A percentile compares a stretch with the other conserved stretches of the same genome.
Conservation (phyloP, 2,797 vertebrate species). For the Rachycentron canadum region DNA sequence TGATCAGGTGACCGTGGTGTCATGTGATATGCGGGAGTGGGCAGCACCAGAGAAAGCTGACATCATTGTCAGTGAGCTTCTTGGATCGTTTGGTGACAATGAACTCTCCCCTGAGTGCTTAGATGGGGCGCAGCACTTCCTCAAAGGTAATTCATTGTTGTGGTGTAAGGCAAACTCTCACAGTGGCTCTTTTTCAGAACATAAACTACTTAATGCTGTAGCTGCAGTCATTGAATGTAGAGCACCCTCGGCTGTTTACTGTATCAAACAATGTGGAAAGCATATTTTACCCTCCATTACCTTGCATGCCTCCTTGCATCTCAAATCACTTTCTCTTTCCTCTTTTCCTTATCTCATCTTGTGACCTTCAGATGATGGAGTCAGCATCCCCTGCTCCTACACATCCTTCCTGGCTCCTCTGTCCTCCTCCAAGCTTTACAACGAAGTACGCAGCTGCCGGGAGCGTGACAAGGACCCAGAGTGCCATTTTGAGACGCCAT, state of each 20-base stretch:
- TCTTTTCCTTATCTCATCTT: not conserved
- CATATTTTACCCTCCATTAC: constrained; percentile 22
- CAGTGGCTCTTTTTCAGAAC: not conserved
- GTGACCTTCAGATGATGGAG: constrained; percentile 84
- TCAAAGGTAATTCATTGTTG: constrained; percentile 85
- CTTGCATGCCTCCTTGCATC: constrained; percentile 32
- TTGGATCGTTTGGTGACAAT: constrained; percentile 95
- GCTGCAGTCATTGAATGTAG: not conserved
- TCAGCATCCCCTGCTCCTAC: constrained; percentile 94
- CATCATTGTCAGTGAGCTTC: constrained; percentile 93
- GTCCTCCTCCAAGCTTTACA: constrained; percentile 96
- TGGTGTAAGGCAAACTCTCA: not conserved
- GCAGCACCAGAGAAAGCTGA: constrained; percentile 92
- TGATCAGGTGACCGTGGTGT: constrained; percentile 93
- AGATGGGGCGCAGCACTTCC: constrained; percentile 93
- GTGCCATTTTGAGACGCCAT: constrained; percentile 95
- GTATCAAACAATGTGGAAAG: constrained; percentile 16
- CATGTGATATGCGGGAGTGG: constrained; percentile 95
- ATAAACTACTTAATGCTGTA: not conserved
- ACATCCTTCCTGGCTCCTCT: constrained; percentile 94
- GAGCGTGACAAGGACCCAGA: constrained; percentile 94
- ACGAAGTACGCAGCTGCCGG: constrained; percentile 93
- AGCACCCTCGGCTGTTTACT: not conserved
- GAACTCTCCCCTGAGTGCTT: constrained; percentile 95
- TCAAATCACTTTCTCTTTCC: constrained; percentile 38